Percentiles rank a stretch among this genome's conserved stretches.
Conservation (phyloP, 2,888 invertebrate species). For the Venusia cambrica region DNA sequence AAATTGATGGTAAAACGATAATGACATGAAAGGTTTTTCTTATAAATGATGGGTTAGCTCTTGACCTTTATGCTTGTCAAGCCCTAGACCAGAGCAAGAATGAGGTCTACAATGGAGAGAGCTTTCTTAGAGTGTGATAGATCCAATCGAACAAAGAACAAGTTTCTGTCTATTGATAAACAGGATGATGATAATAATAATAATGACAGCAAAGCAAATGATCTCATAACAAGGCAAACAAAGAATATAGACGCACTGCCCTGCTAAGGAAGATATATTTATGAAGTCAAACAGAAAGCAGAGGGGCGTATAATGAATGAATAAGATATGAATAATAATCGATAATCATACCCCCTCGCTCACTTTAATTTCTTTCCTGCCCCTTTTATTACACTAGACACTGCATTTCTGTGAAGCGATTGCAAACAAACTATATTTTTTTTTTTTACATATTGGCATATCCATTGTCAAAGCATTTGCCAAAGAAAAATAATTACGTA, state of each 20-base stretch:
- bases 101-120: too few relatives aligned
- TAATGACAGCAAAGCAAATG: constrained; percentile 2
- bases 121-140: too few relatives aligned
- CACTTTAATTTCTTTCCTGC: constrained; percentile 4
- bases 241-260: constrained; percentile 3
- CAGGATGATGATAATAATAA: constrained; percentile 4
- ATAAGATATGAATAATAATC: constrained; percentile 20
- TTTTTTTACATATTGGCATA: too few relatives aligned
- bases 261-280: background rate
- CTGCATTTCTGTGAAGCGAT: constrained; percentile 11
- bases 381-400: constrained; percentile 12
- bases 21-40: too few relatives aligned
- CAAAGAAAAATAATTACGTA: too few relatives aligned
- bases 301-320: constrained; percentile 7
- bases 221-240: constrained; percentile 3
- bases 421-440: too few relatives aligned
- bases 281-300: background rate
- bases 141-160: constrained; percentile 1
- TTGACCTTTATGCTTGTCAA: too few relatives aligned
- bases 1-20: too few relatives aligned
- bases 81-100: too few relatives aligned
- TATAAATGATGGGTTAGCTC: too few relatives aligned
- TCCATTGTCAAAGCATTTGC: too few relatives aligned
- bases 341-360: constrained; percentile 11
- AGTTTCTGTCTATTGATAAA: constrained; percentile 4